Percentiles rank a stretch among this genome's conserved stretches.
phyloP scores from a whole-genome alignment of 2,797 vertebrate genomes.

The Enteromius thamalakanensis region DNA sequence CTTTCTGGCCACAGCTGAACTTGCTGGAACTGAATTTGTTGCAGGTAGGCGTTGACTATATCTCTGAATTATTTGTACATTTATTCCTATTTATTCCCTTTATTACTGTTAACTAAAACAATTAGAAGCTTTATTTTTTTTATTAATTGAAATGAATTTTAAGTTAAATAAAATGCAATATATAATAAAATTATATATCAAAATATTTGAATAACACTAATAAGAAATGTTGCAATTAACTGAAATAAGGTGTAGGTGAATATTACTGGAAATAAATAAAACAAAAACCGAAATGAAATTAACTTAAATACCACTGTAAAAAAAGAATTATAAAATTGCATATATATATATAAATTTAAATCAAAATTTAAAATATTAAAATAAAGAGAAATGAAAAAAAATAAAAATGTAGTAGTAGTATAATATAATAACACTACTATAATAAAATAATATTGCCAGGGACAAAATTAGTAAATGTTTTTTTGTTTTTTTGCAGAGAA shows the following conservation, averaged over 20 bases:
- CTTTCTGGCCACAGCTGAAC: constrained; percentile 91
- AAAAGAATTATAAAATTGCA: neutral
- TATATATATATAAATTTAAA: neutral
- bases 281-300: neutral
- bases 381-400: neutral
- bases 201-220: neutral
- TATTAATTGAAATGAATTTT: neutral
- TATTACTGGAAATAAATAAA: neutral
- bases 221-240: neutral
- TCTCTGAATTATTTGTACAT: neutral
- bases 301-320: neutral
- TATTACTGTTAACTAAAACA: neutral
- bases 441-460: no score
- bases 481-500: constrained; percentile 80
- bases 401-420: no score
- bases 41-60: constrained; percentile 77
- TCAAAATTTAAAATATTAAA: neutral
- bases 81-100: no score
- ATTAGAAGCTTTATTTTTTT: no score
- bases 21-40: constrained; percentile 91
- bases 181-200: neutral
- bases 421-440: no score
- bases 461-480: neutral
- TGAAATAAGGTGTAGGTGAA: neutral
- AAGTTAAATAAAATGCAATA: neutral